phyloP scores from a whole-genome alignment of 2,888 invertebrate species.

The Eupithecia tripunctaria region DNA sequence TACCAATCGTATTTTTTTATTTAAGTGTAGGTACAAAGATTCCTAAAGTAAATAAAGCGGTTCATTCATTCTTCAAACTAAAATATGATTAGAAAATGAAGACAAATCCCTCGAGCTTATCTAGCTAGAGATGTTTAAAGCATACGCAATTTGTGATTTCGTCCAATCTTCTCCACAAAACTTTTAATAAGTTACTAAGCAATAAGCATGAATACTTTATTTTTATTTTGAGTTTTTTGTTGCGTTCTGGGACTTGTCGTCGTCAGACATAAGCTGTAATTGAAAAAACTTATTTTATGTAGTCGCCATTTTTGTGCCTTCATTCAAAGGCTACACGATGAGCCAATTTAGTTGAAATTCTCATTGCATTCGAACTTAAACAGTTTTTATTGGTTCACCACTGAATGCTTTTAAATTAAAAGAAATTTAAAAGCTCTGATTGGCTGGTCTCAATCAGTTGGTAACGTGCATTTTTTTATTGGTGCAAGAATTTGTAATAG shows the following conservation, averaged over 20 bases:
- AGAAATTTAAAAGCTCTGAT: not conserved
- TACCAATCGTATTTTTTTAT: not conserved
- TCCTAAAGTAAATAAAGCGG: not conserved
- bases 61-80: slow-evolving; percentile 2
- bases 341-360: not conserved
- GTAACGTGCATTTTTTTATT: no score
- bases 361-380: not conserved
- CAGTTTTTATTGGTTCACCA: not conserved
- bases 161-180: slow-evolving; percentile 47
- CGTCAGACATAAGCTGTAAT: not conserved
- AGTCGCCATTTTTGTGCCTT: not conserved
- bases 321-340: not conserved
- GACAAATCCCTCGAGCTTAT: slow-evolving; percentile 36
- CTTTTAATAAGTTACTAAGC: slow-evolving; percentile 47
- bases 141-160: slow-evolving; percentile 48
- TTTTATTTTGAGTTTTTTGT: slow-evolving; percentile 41
- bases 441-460: not conserved
- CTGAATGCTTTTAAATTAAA: not conserved
- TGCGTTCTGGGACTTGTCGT: not conserved
- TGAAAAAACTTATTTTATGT: not conserved
- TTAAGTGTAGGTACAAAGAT: not conserved
- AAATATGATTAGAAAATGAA: slow-evolving; percentile 34
- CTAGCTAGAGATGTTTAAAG: slow-evolving; percentile 41
- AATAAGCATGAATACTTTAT: slow-evolving; percentile 45
- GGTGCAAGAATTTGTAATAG: no score